phyloP scores from a whole-genome alignment of 2,113 vertebrate genomes.

The Calonectris borealis region DNA sequence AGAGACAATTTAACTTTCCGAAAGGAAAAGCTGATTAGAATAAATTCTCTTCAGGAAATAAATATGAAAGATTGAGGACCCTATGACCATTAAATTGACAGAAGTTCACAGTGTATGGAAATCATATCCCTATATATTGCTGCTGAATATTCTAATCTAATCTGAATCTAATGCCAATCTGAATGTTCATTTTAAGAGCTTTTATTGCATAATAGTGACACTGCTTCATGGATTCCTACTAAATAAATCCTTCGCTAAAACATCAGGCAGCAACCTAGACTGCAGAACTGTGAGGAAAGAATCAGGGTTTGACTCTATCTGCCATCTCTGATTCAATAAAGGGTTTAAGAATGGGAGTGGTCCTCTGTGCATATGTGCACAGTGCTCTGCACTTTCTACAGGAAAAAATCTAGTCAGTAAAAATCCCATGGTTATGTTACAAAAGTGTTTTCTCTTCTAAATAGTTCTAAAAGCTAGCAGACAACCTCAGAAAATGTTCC shows the following conservation, averaged over 20 bases:
- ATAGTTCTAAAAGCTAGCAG: not conserved
- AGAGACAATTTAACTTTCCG: not conserved
- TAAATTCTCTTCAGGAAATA: not conserved
- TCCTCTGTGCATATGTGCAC: not conserved
- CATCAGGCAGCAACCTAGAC: not conserved
- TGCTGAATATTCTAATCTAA: not conserved
- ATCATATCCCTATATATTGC: not conserved
- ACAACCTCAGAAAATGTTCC: not conserved
- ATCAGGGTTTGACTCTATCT: not conserved
- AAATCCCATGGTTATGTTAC: not conserved
- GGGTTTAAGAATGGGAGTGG: not conserved
- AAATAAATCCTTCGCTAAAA: not conserved
- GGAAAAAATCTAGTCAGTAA: not conserved
- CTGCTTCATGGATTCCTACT: not conserved
- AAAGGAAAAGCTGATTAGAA: constrained; percentile 14
- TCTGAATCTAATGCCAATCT: not conserved
- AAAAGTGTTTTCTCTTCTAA: not conserved
- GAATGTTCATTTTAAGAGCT: not conserved
- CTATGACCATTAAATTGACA: not conserved
- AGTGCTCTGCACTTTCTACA: not conserved
- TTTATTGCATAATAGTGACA: not conserved
- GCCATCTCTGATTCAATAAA: not conserved
- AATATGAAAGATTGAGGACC: not conserved
- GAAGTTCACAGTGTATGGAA: not conserved
- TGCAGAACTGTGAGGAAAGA: not conserved